These are phyloP conservation scores for Chrysolina americana DNA, from an alignment of 2,888 invertebrate genomes.

Conservation along the genomic window DNA sequence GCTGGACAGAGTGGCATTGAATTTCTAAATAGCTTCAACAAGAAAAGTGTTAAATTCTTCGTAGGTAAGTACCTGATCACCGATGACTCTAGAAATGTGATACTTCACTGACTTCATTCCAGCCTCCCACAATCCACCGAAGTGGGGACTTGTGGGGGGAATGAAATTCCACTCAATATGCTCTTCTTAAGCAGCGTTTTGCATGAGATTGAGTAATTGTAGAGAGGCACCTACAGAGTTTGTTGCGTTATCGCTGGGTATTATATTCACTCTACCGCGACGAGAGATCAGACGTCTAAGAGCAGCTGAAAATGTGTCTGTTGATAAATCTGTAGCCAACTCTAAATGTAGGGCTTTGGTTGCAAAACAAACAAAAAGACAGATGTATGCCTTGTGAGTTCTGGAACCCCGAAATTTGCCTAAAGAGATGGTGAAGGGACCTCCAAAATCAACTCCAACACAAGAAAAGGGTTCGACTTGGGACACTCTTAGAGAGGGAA, in stretches of 20 bases:
- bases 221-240: neutral
- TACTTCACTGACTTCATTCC: neutral
- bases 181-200: neutral
- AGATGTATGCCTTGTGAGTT: conserved; percentile 13
- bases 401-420: conserved; percentile 6
- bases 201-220: neutral
- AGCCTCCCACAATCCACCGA: conserved; percentile 5
- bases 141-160: conserved; percentile 13
- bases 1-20: conserved; percentile 25
- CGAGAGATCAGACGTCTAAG: neutral
- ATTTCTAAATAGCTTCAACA: conserved; percentile 27
- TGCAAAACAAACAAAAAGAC: neutral
- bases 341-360: neutral
- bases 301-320: conserved; percentile 7
- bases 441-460: conserved; percentile 10
- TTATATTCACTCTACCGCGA: neutral
- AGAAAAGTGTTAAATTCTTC: conserved; percentile 33
- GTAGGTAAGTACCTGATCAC: conserved; percentile 41
- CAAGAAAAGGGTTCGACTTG: neutral
- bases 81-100: neutral
- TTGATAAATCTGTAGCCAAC: neutral
- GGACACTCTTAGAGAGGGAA: conserved; percentile 6
- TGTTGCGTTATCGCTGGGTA: neutral
- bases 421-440: conserved; percentile 8
- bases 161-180: conserved; percentile 6